Conservation (phyloP, 1,140 invertebrate species). For the Steinernema khuongi region DNA sequence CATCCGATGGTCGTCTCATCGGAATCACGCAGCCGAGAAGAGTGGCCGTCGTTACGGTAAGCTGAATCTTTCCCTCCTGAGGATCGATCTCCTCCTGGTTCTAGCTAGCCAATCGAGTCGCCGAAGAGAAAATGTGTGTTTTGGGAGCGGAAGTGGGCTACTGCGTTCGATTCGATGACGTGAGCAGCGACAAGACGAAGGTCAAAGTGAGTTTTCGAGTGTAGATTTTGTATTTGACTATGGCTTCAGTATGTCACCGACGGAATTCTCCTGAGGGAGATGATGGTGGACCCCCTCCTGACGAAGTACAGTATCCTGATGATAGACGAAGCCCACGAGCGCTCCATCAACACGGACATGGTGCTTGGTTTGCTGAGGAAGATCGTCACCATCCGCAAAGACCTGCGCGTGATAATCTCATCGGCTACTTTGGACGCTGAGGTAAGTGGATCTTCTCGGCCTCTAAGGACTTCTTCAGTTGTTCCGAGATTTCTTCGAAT, state of each 20-base stretch:
- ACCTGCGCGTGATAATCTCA: conserved; percentile 73
- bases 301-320: conserved; percentile 83
- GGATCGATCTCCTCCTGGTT: conserved; percentile 18
- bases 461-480: conserved; percentile 36
- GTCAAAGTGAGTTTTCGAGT: conserved; percentile 70
- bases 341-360: conserved; percentile 83
- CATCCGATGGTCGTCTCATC: conserved; percentile 65
- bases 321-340: conserved; percentile 93
- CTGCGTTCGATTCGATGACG: conserved; percentile 82
- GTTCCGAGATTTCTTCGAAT: conserved; percentile 82
- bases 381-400: conserved; percentile 36
- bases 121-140: conserved; percentile 75
- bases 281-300: conserved; percentile 86
- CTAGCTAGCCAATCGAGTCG: conserved; percentile 77
- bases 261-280: conserved; percentile 84
- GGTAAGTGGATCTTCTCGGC: conserved; percentile 47
- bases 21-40: conserved; percentile 84
- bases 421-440: conserved; percentile 92
- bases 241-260: conserved; percentile 82
- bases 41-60: conserved; percentile 75
- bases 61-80: background rate
- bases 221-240: background rate
- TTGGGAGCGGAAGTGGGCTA: conserved; percentile 84
- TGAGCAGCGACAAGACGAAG: conserved; percentile 67
- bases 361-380: conserved; percentile 78